Conservation (phyloP, 2,888 invertebrate genomes). For the Elgonia sp. region DNA sequence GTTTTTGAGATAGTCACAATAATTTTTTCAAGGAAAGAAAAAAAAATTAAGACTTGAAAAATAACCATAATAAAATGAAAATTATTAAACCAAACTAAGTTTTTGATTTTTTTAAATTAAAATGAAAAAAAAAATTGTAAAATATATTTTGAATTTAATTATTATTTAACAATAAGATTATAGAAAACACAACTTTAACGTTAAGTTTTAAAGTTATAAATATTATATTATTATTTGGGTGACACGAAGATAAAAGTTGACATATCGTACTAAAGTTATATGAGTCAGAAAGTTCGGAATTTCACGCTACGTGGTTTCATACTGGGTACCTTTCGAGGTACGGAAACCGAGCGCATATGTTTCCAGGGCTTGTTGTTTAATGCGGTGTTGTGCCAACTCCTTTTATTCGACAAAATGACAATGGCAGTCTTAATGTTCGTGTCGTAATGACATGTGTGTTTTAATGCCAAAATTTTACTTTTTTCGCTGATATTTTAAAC, state of each 20-base stretch:
- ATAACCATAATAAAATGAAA: no score
- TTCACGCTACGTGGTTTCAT: conserved; percentile 52
- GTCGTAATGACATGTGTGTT: not conserved
- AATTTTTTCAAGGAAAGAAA: no score
- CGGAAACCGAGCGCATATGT: conserved; percentile 47
- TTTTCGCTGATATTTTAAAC: no score
- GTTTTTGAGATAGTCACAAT: no score
- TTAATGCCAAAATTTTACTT: no score
- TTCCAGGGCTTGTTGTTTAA: conserved; percentile 45
- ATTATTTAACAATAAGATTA: no score
- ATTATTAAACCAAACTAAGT: no score
- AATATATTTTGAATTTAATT: no score
- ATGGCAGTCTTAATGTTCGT: not conserved
- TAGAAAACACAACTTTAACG: no score
- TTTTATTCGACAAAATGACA: conserved; percentile 33
- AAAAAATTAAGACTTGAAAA: no score
- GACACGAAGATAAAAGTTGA: conserved; percentile 23
- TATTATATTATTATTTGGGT: not conserved
- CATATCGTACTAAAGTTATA: conserved; percentile 32
- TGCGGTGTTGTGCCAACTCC: conserved; percentile 23
- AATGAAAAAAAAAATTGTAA: no score
- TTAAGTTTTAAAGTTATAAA: not conserved
- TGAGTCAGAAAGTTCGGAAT: conserved; percentile 55
- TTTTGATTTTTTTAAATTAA: no score
- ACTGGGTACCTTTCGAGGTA: conserved; percentile 25